Base-by-base conservation (phyloP, 2,888 invertebrate species). In the Falcaria lacertinaria region DNA sequence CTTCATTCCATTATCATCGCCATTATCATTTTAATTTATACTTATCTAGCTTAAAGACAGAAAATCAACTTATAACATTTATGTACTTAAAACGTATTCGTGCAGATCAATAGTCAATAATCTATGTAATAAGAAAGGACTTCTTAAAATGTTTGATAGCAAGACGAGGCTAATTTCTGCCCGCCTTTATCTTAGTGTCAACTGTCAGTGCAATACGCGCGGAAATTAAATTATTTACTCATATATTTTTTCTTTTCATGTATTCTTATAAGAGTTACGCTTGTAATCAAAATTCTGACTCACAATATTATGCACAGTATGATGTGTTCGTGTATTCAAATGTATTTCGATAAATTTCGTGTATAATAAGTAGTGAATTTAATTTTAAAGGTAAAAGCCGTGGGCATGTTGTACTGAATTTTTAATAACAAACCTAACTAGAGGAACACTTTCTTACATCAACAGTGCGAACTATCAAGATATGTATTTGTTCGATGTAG, bases 281-380 rank as follows among this genome's bases (percentile, higher is more conserved):
- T 14, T 25, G 7, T 37, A 14, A 15, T 15, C 4, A 7, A 25
- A 25, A 37, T 15, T 37, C 14, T 37, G 3, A 25, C 15, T 8
- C 25, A 37, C 14, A 22, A 19, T 19, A 19, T 22, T 14, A 14
- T 37, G 11, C 37, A 22, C 22, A 37, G 7, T 15, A 37, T 22
- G 17, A n/a, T 35, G 37, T 37, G 22, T 25, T 25, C n/a, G 14
- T 25, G 17, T 19, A 36, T 8, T 36, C 0, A 5, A 36, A n/a
- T 19, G 13, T 8, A 6, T 22, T 14, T 22, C 4, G 8, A 37
- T 22, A 37, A 37, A 37, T 25, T 37, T 37, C 15, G 15, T 37
- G 37, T 25, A 15, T 15, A 13, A 22, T 37, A 37, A 25, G 37
- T 25, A 37, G 25, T 15, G 22, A 25, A 37, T 37, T 37, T 37